Evolutionary conservation across 2,797 vertebrate genomes (phyloP).

Genomic region (Brotula barbata): DNA sequence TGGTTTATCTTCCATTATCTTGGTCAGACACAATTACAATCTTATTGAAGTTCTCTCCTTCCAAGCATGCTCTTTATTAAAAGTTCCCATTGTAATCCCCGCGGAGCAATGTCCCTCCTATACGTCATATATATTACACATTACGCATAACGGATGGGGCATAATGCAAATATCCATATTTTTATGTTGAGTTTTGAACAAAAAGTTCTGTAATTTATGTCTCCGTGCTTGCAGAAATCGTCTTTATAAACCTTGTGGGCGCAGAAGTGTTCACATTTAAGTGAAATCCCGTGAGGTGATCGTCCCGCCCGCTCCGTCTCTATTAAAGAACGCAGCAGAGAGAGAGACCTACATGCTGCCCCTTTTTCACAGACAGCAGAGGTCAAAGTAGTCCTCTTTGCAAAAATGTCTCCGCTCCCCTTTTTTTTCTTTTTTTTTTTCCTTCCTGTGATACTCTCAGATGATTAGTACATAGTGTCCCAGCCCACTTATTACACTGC

Average conservation of each 20-base stretch:
- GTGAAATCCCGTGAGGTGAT: conserved; percentile 30
- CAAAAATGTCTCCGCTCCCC: conserved; percentile 19
- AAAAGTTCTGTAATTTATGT: conserved; percentile 8
- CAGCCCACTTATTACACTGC: conserved; percentile 67
- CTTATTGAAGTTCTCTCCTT: no score
- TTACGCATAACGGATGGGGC: neutral
- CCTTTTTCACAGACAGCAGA: conserved; percentile 46
- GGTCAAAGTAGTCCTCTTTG: conserved; percentile 54
- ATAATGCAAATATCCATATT: neutral
- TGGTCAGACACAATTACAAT: neutral
- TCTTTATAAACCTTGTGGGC: conserved; percentile 29
- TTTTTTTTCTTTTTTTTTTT: conserved; percentile 43
- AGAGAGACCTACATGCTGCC: conserved; percentile 32
- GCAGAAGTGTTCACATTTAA: conserved; percentile 46
- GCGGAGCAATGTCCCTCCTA: no score
- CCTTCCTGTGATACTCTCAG: conserved; percentile 58
- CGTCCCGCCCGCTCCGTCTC: conserved; percentile 16
- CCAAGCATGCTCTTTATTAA: no score
- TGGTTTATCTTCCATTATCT: neutral
- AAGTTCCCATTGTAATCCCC: no score
- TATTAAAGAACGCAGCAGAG: conserved; percentile 25
- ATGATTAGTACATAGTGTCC: conserved; percentile 71
- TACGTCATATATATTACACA: no score
- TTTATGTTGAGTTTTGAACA: neutral
- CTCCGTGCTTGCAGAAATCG: conserved; percentile 8